These are phyloP conservation scores for Apamea anceps DNA, from an alignment of 2,888 invertebrate species.

Conservation along the genomic window DNA sequence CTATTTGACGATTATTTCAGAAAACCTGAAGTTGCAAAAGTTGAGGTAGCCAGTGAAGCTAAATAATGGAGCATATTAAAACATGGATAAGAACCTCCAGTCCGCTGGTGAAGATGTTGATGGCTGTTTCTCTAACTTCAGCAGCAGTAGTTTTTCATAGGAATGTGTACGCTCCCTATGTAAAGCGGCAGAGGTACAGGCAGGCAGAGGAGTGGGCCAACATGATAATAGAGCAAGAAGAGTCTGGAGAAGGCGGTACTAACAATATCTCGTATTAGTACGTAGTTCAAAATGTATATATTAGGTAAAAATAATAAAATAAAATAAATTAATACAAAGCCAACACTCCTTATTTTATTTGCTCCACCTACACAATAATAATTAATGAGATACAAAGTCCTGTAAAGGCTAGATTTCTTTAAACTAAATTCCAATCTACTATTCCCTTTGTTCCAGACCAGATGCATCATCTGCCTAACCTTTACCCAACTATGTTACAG, in stretches of 20 bases:
- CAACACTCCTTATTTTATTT: conserved; percentile 24
- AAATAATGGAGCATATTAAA: conserved; percentile 74
- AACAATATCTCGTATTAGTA: conserved; percentile 72
- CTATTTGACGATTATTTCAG: conserved; percentile 79
- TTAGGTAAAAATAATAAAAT: conserved; percentile 25
- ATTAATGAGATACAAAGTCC: not conserved
- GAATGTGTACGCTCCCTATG: conserved; percentile 76
- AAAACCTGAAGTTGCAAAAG: conserved; percentile 60
- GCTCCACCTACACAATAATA: not conserved
- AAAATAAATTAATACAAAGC: conserved; percentile 34
- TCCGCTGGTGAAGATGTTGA: conserved; percentile 80
- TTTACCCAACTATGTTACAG: too few species aligned
- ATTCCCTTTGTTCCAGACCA: not conserved
- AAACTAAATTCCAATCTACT: not conserved
- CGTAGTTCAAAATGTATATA: conserved; percentile 47
- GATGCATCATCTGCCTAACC: not conserved
- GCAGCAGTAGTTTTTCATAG: conserved; percentile 74
- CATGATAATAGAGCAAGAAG: conserved; percentile 81
- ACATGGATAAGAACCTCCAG: conserved; percentile 76
- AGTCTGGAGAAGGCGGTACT: conserved; percentile 67
- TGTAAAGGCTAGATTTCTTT: not conserved
- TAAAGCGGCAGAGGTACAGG: conserved; percentile 71
- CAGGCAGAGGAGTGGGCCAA: conserved; percentile 84
- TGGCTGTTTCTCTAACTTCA: conserved; percentile 82
- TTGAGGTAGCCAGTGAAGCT: conserved; percentile 53